Base-by-base conservation (phyloP, 2,888 invertebrate genomes). In the Peribatodes rhomboidaria region DNA sequence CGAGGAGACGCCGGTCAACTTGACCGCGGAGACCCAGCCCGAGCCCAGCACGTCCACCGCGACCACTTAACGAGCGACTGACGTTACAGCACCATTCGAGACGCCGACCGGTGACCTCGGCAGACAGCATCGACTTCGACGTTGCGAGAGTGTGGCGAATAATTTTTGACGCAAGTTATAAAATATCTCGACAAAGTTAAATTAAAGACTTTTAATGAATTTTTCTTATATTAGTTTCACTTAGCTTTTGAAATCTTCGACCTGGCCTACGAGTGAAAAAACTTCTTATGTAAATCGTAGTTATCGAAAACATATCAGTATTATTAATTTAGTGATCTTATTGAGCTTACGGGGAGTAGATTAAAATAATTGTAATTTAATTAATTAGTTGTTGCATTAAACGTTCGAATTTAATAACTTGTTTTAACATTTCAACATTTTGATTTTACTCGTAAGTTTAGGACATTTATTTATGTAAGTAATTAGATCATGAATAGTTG, bases 1-100 rank as follows among this genome's bases (percentile, higher is more conserved):
- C 0, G 95, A 95, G 56, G 95, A 95, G 72, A 86, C 76, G 22
- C 75, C 76, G 0, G 70, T 73, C 0, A 73, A 72, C 13, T 66
- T 74, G 60, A 58, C 87, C 74, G 54, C 54, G 0, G 73, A 74
- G 14, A 22, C 65, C 0, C 71, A 72, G 42, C 77, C 75, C 0
- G 84, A 84, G 56, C 87, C 88, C 1, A 86, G 86, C 35, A 86
- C 88, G 6, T 85, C 88, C 9, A 76, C 86, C 76, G 76, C 92
- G n/a, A 59, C 75, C 16, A 60, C 65, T 49, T 72, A 61, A 62
- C 46, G 13, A 20, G n/a, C 22, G 9, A 8, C 9, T 11, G 2
- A 44, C 20, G 44, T n/a, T n/a, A n/a, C n/a, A n/a, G n/a, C n/a
- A 13, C 44, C 14, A 7, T n/a, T 16, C 8, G 1, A n/a, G n/a